A percentile compares a stretch with the other conserved stretches of the same genome.
phyloP scores from a whole-genome alignment of 2,888 invertebrate species.

The Caenorhabditis virilis region DNA sequence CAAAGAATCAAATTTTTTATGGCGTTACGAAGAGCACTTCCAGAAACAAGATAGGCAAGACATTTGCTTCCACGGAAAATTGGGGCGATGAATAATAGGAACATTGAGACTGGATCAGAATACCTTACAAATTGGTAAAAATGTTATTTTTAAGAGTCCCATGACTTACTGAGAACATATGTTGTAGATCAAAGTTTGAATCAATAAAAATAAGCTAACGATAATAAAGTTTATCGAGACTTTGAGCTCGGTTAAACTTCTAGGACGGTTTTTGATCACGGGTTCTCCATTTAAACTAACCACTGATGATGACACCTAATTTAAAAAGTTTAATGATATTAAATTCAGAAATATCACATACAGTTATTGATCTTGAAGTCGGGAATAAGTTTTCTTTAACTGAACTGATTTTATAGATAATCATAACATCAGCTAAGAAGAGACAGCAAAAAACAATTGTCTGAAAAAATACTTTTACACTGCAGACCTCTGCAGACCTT shows the following conservation, averaged over 20 bases:
- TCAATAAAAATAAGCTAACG: slow-evolving; percentile 29
- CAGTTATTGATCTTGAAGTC: no score
- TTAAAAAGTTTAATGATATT: no score
- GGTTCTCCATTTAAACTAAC: not conserved
- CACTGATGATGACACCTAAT: no score
- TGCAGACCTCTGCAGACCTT: not conserved
- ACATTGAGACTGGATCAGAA: slow-evolving; percentile 14
- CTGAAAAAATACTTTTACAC: slow-evolving; percentile 16
- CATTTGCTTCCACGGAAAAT: slow-evolving; percentile 42
- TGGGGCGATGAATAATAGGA: slow-evolving; percentile 35
- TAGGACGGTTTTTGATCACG: not conserved
- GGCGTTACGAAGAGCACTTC: slow-evolving; percentile 37
- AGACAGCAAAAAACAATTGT: slow-evolving; percentile 29
- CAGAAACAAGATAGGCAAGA: slow-evolving; percentile 35
- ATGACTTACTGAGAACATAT: slow-evolving; percentile 34
- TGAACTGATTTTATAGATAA: slow-evolving; percentile 33
- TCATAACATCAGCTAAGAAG: slow-evolving; percentile 28
- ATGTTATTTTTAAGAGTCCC: slow-evolving; percentile 9
- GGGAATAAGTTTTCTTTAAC: no score
- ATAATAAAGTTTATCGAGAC: slow-evolving; percentile 40
- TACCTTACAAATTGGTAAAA: no score
- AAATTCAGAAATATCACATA: no score
- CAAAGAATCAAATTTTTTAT: slow-evolving; percentile 24
- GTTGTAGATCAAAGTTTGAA: slow-evolving; percentile 36
- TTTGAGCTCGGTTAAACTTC: slow-evolving; percentile 29